Evolutionary conservation across 2,113 vertebrate species (phyloP), one percentile per base, ranked within the genome.

Genomic region (Ariopsis seemanni): DNA sequence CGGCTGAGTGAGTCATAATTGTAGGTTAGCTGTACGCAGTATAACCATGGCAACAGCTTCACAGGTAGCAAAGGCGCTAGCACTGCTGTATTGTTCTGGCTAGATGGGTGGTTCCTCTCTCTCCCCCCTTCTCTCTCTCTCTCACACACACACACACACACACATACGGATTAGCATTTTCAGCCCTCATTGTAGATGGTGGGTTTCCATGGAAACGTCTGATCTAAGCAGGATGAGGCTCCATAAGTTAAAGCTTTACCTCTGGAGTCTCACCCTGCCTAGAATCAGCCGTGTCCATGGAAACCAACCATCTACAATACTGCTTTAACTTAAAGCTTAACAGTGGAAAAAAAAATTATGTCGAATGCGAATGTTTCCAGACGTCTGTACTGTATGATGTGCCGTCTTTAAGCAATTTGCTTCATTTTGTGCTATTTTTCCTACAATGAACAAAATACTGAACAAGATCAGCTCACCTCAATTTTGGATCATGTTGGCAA

Each of bases 131-230:
- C 34, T 42, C 34, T 42, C 58, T 18, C 58, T 1, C 52, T 9
- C 52, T 1, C 53, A 1, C 53, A 9, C 53, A 9, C 58, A 12
- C 52, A 9, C 52, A 9, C 53, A 1, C 53, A 9, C 53, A 9
- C 2, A 10, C 4, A 12, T 12, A 63, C 8, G 62, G 22, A 12
- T 65, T 12, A 67, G 25, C 25, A 27, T 67, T 27, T 27, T 69
- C 22, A 69, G 27, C 65, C 14, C 67, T 71, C 3, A 20, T 10
- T 50, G 18, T 50, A 34, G 1, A 18, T 27, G 58, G 0, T 58
- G 25, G 8, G 86, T 88, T 82, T 53, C 83, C 50, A 42, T 58
- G 88, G 88, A 87, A 85, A 90, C 91, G 84, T 9, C 15, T 30
- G 30, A n/a, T 71, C 27, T 15, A 71, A 27, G 5, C 27, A 71